A percentile compares a stretch with the other conserved stretches of the same genome.
Evolutionary conservation across 2,797 vertebrate genomes (phyloP).

Genomic region (Zenarchopterus dispar): DNA sequence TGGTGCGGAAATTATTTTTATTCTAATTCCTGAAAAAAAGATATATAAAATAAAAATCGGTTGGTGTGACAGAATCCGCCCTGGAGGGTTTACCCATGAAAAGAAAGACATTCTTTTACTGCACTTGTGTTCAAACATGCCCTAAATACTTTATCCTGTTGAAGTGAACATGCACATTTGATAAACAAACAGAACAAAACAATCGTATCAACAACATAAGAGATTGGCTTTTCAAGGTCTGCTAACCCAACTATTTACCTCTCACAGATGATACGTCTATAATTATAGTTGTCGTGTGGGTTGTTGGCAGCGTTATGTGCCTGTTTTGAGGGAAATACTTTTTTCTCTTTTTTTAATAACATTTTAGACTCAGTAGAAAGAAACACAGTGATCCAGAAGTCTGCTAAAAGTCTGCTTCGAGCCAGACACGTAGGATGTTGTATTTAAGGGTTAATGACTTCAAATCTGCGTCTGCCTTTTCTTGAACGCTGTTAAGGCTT

Average conservation of each 20-base stretch:
- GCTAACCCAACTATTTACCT: slow-evolving; percentile 48
- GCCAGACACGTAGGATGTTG: slow-evolving; percentile 48
- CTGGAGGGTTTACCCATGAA: slow-evolving; percentile 42
- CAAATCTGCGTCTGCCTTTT: slow-evolving; percentile 65
- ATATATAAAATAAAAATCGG: slow-evolving; percentile 59
- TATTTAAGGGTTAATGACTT: slow-evolving; percentile 73
- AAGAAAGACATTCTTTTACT: slow-evolving; percentile 63
- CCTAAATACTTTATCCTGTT: slow-evolving; percentile 57
- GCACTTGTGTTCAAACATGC: slow-evolving; percentile 74
- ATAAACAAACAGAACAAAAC: slow-evolving; percentile 75
- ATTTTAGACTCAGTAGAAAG: slow-evolving; percentile 25
- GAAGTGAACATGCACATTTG: slow-evolving; percentile 63
- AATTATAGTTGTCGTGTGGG: slow-evolving; percentile 56
- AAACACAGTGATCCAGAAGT: slow-evolving; percentile 42
- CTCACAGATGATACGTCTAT: slow-evolving; percentile 52
- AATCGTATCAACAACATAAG: slow-evolving; percentile 67
- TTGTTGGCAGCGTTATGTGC: slow-evolving; percentile 29
- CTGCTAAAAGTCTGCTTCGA: slow-evolving; percentile 36
- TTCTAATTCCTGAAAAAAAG: background rate
- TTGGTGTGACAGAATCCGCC: slow-evolving; percentile 63
- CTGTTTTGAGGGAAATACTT: slow-evolving; percentile 19
- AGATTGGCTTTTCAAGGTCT: slow-evolving; percentile 53
- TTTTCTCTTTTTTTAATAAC: background rate
- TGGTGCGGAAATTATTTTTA: slow-evolving; percentile 37
- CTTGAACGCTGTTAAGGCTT: slow-evolving; percentile 56